These are phyloP conservation scores for Brachionus rubens DNA, from an alignment of 1,140 invertebrate species.

Conservation along the genomic window DNA sequence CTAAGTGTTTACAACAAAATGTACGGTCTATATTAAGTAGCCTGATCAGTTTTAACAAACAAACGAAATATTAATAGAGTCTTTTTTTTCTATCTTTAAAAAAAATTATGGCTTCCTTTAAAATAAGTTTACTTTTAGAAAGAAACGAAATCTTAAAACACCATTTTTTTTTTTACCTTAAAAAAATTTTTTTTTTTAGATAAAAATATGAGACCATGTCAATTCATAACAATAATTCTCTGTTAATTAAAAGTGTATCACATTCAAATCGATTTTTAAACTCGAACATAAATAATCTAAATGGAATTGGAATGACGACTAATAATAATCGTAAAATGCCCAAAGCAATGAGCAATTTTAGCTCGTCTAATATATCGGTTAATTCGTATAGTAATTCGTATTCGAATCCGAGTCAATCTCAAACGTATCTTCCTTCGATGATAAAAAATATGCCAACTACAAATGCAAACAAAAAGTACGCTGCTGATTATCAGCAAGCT, in stretches of 20 bases:
- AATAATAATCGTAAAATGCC: conserved; percentile 2
- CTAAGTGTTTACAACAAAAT: too few relatives aligned
- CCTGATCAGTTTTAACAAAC: too few relatives aligned
- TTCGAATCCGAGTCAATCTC: background rate
- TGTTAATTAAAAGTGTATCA: background rate
- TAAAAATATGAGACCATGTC: conserved; percentile 34
- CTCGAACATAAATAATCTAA: background rate
- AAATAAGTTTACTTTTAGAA: too few relatives aligned
- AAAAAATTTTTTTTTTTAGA: too few relatives aligned
- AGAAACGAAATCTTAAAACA: too few relatives aligned
- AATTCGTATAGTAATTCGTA: background rate
- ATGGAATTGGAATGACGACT: conserved; percentile 7
- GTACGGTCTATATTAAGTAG: too few relatives aligned
- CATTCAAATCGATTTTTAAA: conserved; percentile 4
- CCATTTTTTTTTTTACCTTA: too few relatives aligned
- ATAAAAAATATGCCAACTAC: background rate
- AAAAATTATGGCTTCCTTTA: too few relatives aligned
- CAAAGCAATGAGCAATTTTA: conserved; percentile 28
- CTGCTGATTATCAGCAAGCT: conserved; percentile 28
- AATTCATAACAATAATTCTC: conserved; percentile 1
- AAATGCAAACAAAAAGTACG: conserved; percentile 28
- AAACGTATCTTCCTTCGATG: conserved; percentile 39
- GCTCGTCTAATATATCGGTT: conserved; percentile 9
- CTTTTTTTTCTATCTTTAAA: too few relatives aligned
- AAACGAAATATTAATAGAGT: too few relatives aligned